These are phyloP conservation scores for Pelecanoides urinatrix DNA, from an alignment of 2,113 vertebrate genomes.

Conservation along the genomic window DNA sequence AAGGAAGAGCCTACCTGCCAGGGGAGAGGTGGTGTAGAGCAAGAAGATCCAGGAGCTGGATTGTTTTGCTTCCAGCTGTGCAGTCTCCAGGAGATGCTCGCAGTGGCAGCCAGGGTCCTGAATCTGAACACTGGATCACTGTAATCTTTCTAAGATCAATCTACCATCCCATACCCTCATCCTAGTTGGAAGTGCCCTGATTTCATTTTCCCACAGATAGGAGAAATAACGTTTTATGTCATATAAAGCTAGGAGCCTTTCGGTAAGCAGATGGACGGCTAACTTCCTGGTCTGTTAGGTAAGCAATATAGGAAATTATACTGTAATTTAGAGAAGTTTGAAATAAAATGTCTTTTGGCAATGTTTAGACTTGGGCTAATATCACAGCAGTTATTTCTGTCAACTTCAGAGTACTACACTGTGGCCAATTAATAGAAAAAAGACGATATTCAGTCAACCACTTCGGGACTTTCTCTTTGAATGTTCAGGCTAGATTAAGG, in stretches of 20 bases:
- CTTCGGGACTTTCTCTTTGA: slow-evolving; percentile 11
- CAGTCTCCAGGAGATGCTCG: not conserved
- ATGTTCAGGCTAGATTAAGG: not conserved
- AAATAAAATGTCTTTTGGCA: slow-evolving; percentile 43
- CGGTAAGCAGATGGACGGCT: not conserved
- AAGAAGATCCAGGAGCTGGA: not conserved
- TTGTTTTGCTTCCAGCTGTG: not conserved
- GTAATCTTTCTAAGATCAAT: not conserved
- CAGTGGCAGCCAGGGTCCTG: not conserved
- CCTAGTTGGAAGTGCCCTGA: not conserved
- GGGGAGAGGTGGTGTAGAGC: not conserved
- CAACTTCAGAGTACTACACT: not conserved
- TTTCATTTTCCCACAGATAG: slow-evolving; percentile 12
- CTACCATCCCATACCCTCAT: not conserved
- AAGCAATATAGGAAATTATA: slow-evolving; percentile 49
- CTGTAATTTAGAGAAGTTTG: not conserved
- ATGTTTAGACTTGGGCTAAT: not conserved
- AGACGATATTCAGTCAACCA: not conserved
- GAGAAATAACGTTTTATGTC: not conserved
- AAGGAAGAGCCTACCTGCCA: not conserved
- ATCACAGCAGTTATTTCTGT: slow-evolving; percentile 37
- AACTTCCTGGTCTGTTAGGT: slow-evolving; percentile 33
- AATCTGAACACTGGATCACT: not conserved
- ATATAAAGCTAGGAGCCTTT: not conserved
- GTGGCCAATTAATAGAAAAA: slow-evolving; percentile 35